Percentiles rank a stretch among this genome's conserved stretches.
These are phyloP conservation scores for Drosophila colorata DNA, from an alignment of 2,888 invertebrate species.

Conservation along the genomic window DNA sequence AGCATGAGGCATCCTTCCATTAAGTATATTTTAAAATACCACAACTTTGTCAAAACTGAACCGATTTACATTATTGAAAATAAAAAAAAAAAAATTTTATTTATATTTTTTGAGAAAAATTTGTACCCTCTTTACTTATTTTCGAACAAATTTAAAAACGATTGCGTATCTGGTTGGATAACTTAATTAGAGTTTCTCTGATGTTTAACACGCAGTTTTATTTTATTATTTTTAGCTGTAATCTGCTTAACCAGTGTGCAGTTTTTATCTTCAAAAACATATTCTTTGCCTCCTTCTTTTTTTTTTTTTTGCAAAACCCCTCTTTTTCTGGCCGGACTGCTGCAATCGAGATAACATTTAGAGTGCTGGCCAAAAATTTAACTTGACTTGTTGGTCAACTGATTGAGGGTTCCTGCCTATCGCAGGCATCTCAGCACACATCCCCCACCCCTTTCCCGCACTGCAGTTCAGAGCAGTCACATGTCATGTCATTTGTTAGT, in stretches of 20 bases:
- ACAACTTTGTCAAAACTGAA: too few relatives aligned
- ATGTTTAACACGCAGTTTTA: too few relatives aligned
- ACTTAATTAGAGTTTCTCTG: too few relatives aligned
- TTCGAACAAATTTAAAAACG: too few relatives aligned
- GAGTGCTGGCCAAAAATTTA: slow-evolving; percentile 58
- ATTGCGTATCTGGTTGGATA: too few relatives aligned
- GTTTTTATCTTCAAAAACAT: slow-evolving; percentile 20
- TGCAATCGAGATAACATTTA: slow-evolving; percentile 55
- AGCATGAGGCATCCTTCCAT: too few relatives aligned
- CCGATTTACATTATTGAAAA: too few relatives aligned
- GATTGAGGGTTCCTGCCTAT: slow-evolving; percentile 37
- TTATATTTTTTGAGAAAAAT: too few relatives aligned
- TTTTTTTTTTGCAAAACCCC: background rate
- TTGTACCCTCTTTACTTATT: too few relatives aligned
- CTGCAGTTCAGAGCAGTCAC: slow-evolving; percentile 18
- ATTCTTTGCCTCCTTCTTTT: background rate
- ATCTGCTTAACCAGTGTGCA: background rate
- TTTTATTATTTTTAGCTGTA: too few relatives aligned
- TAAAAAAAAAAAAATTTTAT: too few relatives aligned
- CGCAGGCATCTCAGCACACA: slow-evolving; percentile 17
- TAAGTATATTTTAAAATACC: too few relatives aligned
- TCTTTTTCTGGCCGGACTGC: slow-evolving; percentile 6
- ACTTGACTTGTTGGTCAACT: slow-evolving; percentile 66
- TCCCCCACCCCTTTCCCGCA: background rate
- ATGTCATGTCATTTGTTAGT: slow-evolving; percentile 61